Evolutionary conservation across 2,797 vertebrate genomes (phyloP), one percentile per base, ranked within the genome.

Genomic region (Todus mexicanus): DNA sequence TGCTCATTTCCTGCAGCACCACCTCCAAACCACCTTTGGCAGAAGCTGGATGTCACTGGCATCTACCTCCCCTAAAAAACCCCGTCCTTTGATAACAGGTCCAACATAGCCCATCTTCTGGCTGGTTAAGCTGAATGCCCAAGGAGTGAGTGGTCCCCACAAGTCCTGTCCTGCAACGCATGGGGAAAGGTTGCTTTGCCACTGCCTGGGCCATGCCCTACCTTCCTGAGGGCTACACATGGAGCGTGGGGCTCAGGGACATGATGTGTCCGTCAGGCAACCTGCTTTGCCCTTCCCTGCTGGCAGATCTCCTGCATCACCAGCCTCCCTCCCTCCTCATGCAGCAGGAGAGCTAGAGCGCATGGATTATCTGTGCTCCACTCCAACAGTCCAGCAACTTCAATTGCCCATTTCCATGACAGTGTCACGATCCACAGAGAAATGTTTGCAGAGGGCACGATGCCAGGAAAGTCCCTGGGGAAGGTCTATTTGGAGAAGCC

Each of bases 1-100:
- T 70, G 73, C 40, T 50, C 3, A 1, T 54, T 69, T 80, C 57
- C 79, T 65, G 73, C 4, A 8, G 40, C 45, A 80, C 50, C 45
- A 51, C 23, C 50, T 71, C 59, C 50, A 85, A 66, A 64, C 8
- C 1, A 3, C 16, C 42, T 77, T 57, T 73, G 56, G 47, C 77
- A 88, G 47, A 56, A 63, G 42, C 13, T 31, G 25, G 70, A 69
- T 37, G 42, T 42, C 61, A 23, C 1, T 50, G 59, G 17, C 31
- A 21, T 43, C 70, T 61, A 26, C 22, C 5, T 65, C 9, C 22
- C 35, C 14, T 33, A 42, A 25, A 51, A 38, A 74, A 77, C 50
- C 15, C 14, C 0, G 0, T 11, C 10, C 26, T 18, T 74, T 80
- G 48, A 33, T 66, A 60, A 21, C 7, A 4, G 2, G 16, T 63